These are phyloP conservation scores for Aegithalos caudatus DNA, from an alignment of 2,113 vertebrate species.

Conservation along the genomic window DNA sequence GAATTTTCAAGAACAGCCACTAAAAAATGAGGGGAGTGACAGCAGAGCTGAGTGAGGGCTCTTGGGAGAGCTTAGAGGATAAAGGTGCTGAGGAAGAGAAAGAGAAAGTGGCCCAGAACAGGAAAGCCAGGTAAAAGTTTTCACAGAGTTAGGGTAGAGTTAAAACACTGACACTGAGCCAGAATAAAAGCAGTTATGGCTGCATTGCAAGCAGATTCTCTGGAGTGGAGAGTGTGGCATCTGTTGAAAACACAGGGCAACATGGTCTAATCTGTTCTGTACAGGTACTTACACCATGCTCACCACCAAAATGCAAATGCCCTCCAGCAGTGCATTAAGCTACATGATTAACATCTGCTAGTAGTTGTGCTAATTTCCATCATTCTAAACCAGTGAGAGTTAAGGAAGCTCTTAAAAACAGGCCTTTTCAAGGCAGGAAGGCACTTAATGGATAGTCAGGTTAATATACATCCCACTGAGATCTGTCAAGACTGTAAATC, in stretches of 20 bases:
- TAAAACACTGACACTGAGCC: background rate
- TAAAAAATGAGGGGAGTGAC: background rate
- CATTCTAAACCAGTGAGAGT: conserved; percentile 23
- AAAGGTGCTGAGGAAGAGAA: background rate
- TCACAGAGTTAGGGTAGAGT: background rate
- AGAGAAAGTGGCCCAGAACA: background rate
- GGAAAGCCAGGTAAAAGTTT: background rate
- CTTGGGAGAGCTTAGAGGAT: background rate
- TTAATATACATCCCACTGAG: background rate
- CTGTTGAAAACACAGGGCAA: conserved; percentile 18
- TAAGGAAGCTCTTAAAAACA: background rate
- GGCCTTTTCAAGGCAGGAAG: background rate
- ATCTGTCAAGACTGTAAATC: conserved; percentile 39
- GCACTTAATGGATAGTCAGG: background rate
- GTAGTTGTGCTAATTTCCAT: conserved; percentile 9
- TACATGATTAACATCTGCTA: conserved; percentile 60
- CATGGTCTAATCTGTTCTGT: background rate
- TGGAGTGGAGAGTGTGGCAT: background rate
- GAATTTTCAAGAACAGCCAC: background rate
- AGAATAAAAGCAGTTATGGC: background rate
- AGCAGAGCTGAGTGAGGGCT: background rate
- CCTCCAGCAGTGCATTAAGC: conserved; percentile 59
- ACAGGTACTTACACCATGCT: background rate
- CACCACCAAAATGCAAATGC: background rate
- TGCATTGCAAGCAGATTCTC: background rate